Base-by-base conservation (phyloP, 2,113 vertebrate genomes). In the Budorcas taxicolor region DNA sequence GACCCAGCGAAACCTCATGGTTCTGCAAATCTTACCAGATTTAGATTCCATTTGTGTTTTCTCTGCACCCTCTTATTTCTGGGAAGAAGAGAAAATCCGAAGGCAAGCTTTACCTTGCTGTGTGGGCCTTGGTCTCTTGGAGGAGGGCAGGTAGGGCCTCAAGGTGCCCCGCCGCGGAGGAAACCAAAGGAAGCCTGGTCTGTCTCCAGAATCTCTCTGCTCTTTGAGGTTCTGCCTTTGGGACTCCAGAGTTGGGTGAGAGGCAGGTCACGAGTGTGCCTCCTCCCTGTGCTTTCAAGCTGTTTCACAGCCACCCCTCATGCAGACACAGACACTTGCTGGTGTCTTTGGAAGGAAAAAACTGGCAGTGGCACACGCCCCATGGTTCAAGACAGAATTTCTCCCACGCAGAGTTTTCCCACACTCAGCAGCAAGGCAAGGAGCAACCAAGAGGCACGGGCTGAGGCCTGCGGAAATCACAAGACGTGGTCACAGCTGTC, bases 1-100 rank as follows among this genome's bases (percentile, higher is more conserved):
- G 98, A 98, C 96, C 96, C 96, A 97, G 98, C 98, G 97, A 98
- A 98, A 98, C 97, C 93, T 60, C 15, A 93, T 97, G 93, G 96
- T 98, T 98, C 98, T 98, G 98, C 98, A 98, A 98, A 97, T 97
- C 53, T 96, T 83, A 85, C 97, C 94, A 78, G 96, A 97, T 92
- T 97, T 97, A 98, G 98, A 97, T 84, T 76, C 97, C 97, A 94
- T 96, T 98, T 95, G 96, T 97, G 95, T 97, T 97, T 98, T 97
- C 95, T 98, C 95, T 84, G 83, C 89, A 94, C 57, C 62, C 87
- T 91, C 96, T 95, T 80, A 76, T 94, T 98, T 98, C 98, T 98
- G 98, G 97, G 97, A 98, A 98, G 88, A 80, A 50, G n/a, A 86
- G 64, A 53, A 43, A 11, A 45, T 25, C 52, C 50, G 19, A 55